These are phyloP conservation scores for Sebastolobus alascanus DNA, from an alignment of 2,797 vertebrate genomes.

Conservation along the genomic window DNA sequence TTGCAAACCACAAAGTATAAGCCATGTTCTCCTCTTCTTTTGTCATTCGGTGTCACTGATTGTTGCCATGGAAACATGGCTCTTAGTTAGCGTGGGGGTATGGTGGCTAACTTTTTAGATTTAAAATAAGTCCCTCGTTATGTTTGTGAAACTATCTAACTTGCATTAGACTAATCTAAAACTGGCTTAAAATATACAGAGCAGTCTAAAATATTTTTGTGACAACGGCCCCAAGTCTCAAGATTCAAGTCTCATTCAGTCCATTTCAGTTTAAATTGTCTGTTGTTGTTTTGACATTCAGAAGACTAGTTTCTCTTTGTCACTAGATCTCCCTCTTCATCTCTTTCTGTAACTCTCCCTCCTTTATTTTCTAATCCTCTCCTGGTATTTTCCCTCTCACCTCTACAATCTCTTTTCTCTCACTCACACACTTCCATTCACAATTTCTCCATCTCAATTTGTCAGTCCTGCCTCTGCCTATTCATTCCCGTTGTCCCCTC, in stretches of 20 bases:
- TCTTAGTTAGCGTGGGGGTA: neutral
- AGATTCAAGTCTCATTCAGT: too few species aligned
- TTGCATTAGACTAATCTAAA: neutral
- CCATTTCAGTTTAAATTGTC: neutral
- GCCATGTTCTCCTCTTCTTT: neutral
- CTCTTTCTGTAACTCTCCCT: neutral
- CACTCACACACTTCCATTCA: conserved; percentile 49
- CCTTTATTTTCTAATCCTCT: conserved; percentile 28
- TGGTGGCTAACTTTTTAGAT: neutral
- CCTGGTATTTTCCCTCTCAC: neutral
- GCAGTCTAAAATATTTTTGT: neutral
- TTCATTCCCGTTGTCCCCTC: conserved; percentile 22
- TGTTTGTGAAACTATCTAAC: neutral
- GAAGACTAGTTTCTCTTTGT: neutral
- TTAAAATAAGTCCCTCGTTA: neutral
- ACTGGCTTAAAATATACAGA: neutral
- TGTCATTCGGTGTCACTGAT: neutral
- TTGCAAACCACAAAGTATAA: neutral
- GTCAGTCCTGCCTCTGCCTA: conserved; percentile 18
- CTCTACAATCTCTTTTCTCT: conserved; percentile 4
- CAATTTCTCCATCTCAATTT: conserved; percentile 53
- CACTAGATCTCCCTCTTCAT: neutral
- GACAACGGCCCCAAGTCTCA: neutral
- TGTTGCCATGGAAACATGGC: neutral
- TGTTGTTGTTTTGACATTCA: neutral